These are phyloP conservation scores for Eptesicus fuscus DNA, from an alignment of 2,113 vertebrate species.

Conservation along the genomic window DNA sequence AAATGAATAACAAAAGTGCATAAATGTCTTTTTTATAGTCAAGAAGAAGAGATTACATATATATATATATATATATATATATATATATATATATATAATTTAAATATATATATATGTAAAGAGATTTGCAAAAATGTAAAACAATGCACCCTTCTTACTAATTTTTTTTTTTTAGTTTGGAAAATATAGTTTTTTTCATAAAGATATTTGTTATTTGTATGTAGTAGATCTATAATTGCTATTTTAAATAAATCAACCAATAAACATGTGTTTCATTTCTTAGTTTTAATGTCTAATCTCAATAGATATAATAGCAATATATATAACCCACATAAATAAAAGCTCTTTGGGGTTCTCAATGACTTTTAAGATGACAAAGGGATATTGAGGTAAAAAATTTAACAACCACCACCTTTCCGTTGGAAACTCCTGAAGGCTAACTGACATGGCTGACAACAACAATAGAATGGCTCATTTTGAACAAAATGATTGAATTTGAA, in stretches of 20 bases:
- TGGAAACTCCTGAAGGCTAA: background rate
- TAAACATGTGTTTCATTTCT: background rate
- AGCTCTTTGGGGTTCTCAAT: background rate
- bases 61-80: background rate
- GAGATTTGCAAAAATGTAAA: background rate
- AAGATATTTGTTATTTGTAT: background rate
- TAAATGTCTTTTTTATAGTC: background rate
- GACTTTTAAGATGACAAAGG: background rate
- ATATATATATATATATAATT: background rate
- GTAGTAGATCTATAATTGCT: background rate
- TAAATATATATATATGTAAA: background rate
- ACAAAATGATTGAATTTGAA: background rate
- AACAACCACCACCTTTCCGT: background rate
- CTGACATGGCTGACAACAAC: background rate
- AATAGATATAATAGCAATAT: background rate
- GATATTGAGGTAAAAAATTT: background rate
- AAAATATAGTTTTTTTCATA: slow-evolving; percentile 11
- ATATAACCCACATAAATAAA: background rate
- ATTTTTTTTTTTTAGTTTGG: background rate
- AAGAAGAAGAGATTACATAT: background rate
- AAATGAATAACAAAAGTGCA: background rate
- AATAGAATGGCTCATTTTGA: background rate
- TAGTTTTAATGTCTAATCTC: background rate
- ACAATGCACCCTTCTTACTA: background rate
- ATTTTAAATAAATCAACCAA: background rate